Base-by-base conservation (phyloP, 2,888 invertebrate genomes). In the Hyposoter didymator region DNA sequence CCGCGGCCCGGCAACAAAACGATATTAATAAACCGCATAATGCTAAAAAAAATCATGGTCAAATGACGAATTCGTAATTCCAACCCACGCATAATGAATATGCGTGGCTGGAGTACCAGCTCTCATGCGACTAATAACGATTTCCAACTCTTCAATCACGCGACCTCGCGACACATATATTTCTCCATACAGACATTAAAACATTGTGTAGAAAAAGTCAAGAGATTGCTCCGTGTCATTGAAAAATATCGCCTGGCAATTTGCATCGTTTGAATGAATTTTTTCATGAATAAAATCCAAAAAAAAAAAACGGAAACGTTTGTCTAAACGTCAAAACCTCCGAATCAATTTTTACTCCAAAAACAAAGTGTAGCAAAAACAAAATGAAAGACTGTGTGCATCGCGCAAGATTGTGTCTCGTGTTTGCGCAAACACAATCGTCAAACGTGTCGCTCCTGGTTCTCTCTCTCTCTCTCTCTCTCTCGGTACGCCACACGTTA, bases 141-240 rank as follows among this genome's bases (percentile, higher is more conserved):
- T 62, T 75, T 43, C 39, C 22, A 62, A 39, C 52, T 52, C 81
- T 52, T 64, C 35, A 70, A 84, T 84, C 84, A 81, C 84, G 84
- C 76, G 52, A 76, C 19, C 75, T 52, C 66, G 43, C 43, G 43
- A 67, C 62, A 32, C n/a, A 45, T 72, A 66, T 55, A 73, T 43
- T 43, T 22, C 1, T n/a, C 6, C 19, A 17, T n/a, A 66, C 8
- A 43, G 43, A 43, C 19, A 66, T 66, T 12, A 3, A 5, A 2
- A 59, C 1, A 28, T 59, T 14, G 28, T 59, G 14, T 12, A 28
- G 22, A 14, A 28, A 28, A 22, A 59, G 59, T 59, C 28, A 59
- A 28, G 5, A 28, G 59, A 5, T 59, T 59, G 22, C 22, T 55
- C 55, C 28, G 12, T 59, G 59, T 59, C 28, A 28, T 59, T 28